Evolutionary conservation across 1,140 invertebrate species (phyloP).

Genomic region (Drosophila arizonae): DNA sequence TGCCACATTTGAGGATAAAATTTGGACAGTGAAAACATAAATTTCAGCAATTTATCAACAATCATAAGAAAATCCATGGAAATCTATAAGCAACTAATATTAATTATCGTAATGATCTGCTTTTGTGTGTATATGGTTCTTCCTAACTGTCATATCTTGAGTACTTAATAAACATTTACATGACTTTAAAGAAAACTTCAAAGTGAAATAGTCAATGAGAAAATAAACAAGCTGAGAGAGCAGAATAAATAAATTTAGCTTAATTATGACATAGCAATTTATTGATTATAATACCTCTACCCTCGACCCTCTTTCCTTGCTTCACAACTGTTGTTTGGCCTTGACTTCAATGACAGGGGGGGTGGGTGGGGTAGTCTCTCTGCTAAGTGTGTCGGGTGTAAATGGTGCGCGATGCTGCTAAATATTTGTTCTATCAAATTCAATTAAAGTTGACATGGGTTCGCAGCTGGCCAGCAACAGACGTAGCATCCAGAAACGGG

Average conservation of each 20-base stretch:
- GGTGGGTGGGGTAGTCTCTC: neutral
- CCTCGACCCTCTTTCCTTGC: neutral
- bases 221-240: neutral
- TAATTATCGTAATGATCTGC: too few species aligned
- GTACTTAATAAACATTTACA: too few species aligned
- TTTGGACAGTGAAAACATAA: too few species aligned
- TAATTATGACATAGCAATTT: constrained; percentile 41
- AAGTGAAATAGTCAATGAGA: neutral
- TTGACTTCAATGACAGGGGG: neutral
- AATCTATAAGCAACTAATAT: too few species aligned
- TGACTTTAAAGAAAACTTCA: too few species aligned
- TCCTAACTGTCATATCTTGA: too few species aligned
- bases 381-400: constrained; percentile 41
- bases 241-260: constrained; percentile 11
- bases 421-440: constrained; percentile 80
- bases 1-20: too few species aligned
- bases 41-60: too few species aligned
- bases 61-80: too few species aligned
- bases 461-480: constrained; percentile 48
- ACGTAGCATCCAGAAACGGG: neutral
- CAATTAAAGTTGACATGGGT: constrained; percentile 80
- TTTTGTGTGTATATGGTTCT: too few species aligned
- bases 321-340: neutral
- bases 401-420: constrained; percentile 60
- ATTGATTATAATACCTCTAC: constrained; percentile 15